These are phyloP conservation scores for Felis catus DNA, from an alignment of 2,113 vertebrate species.

Conservation along the genomic window DNA sequence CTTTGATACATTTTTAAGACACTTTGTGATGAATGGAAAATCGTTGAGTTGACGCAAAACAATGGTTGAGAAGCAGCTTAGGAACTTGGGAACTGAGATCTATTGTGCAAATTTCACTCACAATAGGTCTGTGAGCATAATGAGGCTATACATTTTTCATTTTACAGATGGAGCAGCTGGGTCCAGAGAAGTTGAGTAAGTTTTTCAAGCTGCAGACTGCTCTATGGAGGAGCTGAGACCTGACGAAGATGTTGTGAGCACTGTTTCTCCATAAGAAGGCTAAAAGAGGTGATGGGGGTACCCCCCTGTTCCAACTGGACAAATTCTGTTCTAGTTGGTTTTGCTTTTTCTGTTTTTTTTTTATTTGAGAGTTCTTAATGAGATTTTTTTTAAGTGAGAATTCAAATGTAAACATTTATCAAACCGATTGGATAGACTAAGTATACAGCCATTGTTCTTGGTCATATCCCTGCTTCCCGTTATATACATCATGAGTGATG, in stretches of 20 bases:
- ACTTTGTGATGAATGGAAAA: not conserved
- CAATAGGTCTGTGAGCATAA: not conserved
- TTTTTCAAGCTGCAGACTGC: not conserved
- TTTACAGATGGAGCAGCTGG: not conserved
- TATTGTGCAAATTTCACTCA: not conserved
- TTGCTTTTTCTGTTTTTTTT: not conserved
- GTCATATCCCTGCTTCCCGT: not conserved
- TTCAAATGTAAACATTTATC: not conserved
- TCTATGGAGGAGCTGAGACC: not conserved
- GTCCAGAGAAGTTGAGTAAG: not conserved
- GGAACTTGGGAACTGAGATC: not conserved
- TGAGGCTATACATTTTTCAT: not conserved
- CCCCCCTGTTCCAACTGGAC: not conserved
- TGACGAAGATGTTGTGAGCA: not conserved
- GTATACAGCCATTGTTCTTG: not conserved
- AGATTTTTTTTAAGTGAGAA: not conserved
- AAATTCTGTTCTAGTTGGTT: not conserved
- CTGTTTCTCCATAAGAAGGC: not conserved
- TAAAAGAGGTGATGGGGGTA: not conserved
- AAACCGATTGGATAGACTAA: not conserved
- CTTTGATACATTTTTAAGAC: slow-evolving; percentile 15
- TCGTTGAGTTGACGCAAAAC: not conserved
- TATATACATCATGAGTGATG: not conserved
- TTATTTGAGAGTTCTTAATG: not conserved
- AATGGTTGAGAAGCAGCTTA: not conserved